Evolutionary conservation across 2,113 vertebrate species (phyloP), one percentile per base, ranked within the genome.

Genomic region (Psettodes erumei): DNA sequence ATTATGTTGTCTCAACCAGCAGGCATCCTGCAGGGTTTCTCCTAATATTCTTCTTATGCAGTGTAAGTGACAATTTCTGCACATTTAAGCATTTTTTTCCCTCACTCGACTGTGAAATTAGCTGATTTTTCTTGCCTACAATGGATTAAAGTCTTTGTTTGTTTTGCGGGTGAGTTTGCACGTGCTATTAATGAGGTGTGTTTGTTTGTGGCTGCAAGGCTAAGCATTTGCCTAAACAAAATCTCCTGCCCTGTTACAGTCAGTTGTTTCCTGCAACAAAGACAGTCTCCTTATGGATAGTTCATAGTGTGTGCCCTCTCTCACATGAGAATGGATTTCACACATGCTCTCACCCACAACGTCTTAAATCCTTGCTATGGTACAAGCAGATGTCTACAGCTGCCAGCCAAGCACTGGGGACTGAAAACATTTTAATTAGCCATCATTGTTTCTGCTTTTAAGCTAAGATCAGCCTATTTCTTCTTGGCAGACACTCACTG

Each of bases 41-140:
- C 47, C 15, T 12, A 32, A 75, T 73, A 62, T 64, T 83, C 53
- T 38, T 72, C 71, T 70, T 77, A 70, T 70, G 56, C 75, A 40
- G 79, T 71, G 45, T 83, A 83, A 87, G 75, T 83, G 82, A 88
- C 81, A 70, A 74, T 89, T 91, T 89, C 65, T 91, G 77, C 85
- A 84, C 70, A 74, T 91, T 91, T 88, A 87, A 86, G 86, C 83
- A 82, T 88, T 90, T 92, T 85, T 79, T 90, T 89, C 88, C 76
- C 67, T 82, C 79, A 81, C 25, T 79, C 77, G 47, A 76, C 79
- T 85, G 69, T 92, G 87, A 92, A 92, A 93, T 93, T 74, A 88
- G 83, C 76, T 74, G 66, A 79, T 82, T 85, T 58, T 77, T 58
- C 28, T 79, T 77, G 67, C 88, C 69, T 33, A 55, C 83, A 83